These are phyloP conservation scores for Malurus cyaneus DNA, from an alignment of 2,113 vertebrate genomes.

Conservation along the genomic window DNA sequence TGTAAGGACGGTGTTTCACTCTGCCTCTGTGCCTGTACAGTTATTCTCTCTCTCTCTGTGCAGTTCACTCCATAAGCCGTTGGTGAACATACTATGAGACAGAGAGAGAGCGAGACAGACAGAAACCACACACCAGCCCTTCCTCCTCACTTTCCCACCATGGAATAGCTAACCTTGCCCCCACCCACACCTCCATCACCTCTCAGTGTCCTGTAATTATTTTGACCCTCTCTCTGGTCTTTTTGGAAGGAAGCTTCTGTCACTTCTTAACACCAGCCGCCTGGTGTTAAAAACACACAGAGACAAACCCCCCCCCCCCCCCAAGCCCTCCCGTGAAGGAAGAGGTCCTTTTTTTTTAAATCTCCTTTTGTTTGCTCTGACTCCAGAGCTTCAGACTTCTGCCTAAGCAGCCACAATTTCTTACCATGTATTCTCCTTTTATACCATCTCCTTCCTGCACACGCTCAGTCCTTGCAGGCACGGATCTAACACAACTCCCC, in stretches of 20 bases:
- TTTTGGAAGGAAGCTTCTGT: slow-evolving; percentile 29
- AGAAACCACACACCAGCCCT: slow-evolving; percentile 18
- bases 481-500: slow-evolving; percentile 62
- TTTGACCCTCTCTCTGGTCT: slow-evolving; percentile 16
- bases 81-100: slow-evolving; percentile 46
- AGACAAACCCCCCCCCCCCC: not conserved
- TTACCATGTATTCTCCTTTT: slow-evolving; percentile 65
- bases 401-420: slow-evolving; percentile 33
- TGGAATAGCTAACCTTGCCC: slow-evolving; percentile 56
- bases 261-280: not conserved
- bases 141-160: slow-evolving; percentile 21
- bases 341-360: not conserved
- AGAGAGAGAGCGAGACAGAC: not conserved
- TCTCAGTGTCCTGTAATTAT: not conserved
- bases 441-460: slow-evolving; percentile 57
- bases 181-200: slow-evolving; percentile 1
- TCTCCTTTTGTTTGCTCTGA: not conserved
- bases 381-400: slow-evolving; percentile 26
- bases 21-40: slow-evolving; percentile 20
- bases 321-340: not conserved
- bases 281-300: slow-evolving; percentile 7
- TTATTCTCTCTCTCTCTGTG: slow-evolving; percentile 30
- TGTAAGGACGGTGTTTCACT: slow-evolving; percentile 70
- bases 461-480: slow-evolving; percentile 59
- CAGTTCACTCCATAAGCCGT: not conserved